Evolutionary conservation across 1,140 invertebrate species (phyloP), one percentile per base, ranked within the genome.

Genomic region (Drosophila carrolli): DNA sequence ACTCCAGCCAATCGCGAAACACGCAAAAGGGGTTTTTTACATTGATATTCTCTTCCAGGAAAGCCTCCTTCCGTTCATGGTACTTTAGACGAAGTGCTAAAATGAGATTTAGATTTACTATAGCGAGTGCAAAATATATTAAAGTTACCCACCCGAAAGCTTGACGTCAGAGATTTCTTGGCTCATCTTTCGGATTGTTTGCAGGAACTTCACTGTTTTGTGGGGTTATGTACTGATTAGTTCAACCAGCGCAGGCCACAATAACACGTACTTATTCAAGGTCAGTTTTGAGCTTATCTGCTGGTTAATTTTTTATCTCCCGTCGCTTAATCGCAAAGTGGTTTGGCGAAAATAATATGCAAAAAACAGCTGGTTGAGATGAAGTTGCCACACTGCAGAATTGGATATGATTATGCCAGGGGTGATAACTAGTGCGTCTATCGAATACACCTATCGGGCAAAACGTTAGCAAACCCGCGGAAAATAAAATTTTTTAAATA

Each of bases 1-100:
- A 94, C 27, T 97, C 93, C 92, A 99, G 97, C 98, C 98, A 99
- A 61, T 94, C 92, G 79, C 96, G 94, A 91, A 99, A 98, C 82
- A 98, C 95, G 7, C 93, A 93, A 85, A 97, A 94, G 4, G 97
- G 97, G 86, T 98, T 96, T 86, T 96, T 97, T 1, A 95, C 94
- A 8, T 94, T 94, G 29, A 98, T 93, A 83, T 96, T 93, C 48
- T 95, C 93, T 91, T 97, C 96, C 23, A 95, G 94, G 91, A 98
- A 97, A 32, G 94, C 94, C 53, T 97, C 95, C 70, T 93, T 91
- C 58, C 95, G 94, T 51, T 94, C 94, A 77, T 95, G 95, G 85
- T 98, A 98, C 71, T 95, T 95, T 38, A 96, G 94, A 82, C 97
- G 92, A 93, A 96, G 94, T 5, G 90, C 95, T 95, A 57, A 7